Percentiles rank a stretch among this genome's conserved stretches.
Conservation (phyloP, 2,113 vertebrate species). For the Acanthochromis polyacanthus region DNA sequence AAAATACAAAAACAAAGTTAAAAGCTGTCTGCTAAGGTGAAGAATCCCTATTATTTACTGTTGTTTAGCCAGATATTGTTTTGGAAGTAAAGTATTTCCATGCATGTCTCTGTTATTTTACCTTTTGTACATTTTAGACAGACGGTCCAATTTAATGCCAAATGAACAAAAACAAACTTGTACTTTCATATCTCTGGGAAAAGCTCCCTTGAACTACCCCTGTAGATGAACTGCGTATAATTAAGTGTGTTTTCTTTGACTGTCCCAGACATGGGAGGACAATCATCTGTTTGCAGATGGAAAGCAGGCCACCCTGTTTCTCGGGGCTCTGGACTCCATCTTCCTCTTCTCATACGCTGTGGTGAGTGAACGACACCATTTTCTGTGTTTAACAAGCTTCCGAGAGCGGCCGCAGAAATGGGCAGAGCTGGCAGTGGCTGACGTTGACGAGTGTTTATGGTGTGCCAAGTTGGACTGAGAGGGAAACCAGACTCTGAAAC, state of each 20-base stretch:
- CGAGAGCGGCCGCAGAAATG: background rate
- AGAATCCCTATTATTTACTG: background rate
- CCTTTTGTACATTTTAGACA: background rate
- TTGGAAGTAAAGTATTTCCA: background rate
- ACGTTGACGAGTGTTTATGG: background rate
- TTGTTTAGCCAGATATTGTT: too few relatives aligned
- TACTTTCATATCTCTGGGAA: background rate
- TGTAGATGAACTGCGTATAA: background rate
- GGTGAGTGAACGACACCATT: conserved; percentile 84
- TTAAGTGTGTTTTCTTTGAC: conserved; percentile 1
- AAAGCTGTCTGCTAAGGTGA: background rate
- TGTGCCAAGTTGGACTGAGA: background rate
- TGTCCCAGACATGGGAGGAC: conserved; percentile 88
- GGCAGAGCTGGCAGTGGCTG: background rate
- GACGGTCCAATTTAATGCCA: background rate
- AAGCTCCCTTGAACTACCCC: background rate
- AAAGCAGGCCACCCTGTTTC: conserved; percentile 92
- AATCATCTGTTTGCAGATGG: conserved; percentile 87
- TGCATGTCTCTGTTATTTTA: background rate
- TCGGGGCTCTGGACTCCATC: conserved; percentile 93
- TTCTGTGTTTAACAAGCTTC: background rate
- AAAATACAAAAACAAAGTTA: background rate
- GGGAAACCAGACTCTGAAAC: too few relatives aligned
- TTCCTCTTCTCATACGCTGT: conserved; percentile 98
- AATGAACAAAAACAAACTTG: background rate